Evolutionary conservation across 2,113 vertebrate species (phyloP).

Genomic region (Platycercus adscitus): DNA sequence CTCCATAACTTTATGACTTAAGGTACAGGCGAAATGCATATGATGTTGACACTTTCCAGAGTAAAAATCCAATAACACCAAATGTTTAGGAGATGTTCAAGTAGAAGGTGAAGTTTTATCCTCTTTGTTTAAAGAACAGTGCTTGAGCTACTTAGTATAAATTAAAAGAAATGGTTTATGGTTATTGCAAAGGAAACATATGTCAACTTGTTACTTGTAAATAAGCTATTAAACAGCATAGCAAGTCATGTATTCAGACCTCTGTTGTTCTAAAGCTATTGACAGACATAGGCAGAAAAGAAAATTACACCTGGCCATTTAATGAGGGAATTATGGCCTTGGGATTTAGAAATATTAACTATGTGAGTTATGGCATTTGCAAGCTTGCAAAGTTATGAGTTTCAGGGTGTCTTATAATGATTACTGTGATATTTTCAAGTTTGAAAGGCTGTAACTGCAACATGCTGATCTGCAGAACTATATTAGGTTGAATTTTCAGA

Average conservation of each 20-base stretch:
- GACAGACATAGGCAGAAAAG: background rate
- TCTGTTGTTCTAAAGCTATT: background rate
- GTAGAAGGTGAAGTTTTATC: background rate
- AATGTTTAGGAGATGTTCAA: background rate
- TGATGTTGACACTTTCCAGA: rapidly evolving
- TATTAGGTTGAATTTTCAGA: background rate
- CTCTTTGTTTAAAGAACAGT: background rate
- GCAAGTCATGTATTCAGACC: background rate
- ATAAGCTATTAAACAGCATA: background rate
- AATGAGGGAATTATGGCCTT: background rate
- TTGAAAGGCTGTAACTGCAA: background rate
- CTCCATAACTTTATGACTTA: background rate
- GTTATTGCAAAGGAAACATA: background rate
- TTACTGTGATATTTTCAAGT: background rate
- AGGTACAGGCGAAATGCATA: rapidly evolving
- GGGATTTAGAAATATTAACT: background rate
- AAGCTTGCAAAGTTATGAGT: background rate
- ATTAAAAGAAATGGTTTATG: background rate
- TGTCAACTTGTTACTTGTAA: background rate
- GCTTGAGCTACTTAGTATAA: background rate
- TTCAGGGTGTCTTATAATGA: background rate
- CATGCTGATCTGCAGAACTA: background rate
- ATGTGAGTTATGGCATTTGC: background rate
- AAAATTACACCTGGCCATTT: background rate
- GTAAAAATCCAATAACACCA: background rate